Base-by-base conservation (phyloP, 2,888 invertebrate species). In the Tinea pellionella region DNA sequence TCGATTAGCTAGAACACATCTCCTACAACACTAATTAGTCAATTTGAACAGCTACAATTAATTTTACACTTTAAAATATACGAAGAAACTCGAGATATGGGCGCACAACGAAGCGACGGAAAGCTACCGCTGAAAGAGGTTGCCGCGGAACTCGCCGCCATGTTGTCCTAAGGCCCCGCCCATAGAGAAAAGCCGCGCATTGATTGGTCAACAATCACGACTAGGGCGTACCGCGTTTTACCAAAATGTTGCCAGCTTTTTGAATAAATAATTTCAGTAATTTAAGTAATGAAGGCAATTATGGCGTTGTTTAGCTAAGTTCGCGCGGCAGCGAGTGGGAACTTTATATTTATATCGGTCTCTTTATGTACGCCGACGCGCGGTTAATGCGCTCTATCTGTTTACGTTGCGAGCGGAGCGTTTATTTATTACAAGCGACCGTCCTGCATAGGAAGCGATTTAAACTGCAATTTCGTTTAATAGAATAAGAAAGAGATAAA, bases 251-350 rank as follows among this genome's bases (percentile, higher is more conserved):
- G 86, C 86, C 86, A 87, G 86, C 83, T 87, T 87, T 87, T 84
- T 87, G 87, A 87, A 87, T 87, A 87, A 87, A 87, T 87, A 87
- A 87, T 87, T 87, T 87, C 83, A 82, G 86, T 87, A 87, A 87
- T 87, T 87, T 87, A 87, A 87, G 87, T 87, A 87, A 87, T 87
- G 87, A 87, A 87, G 87, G 87, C 86, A 87, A 87, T 87, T 87
- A 87, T 86, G 87, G 87, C 85, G 86, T 86, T 87, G 87, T 87
- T 87, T 87, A 87, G 87, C 86, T 87, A 87, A 87, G 87, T 86
- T 87, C 80, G 86, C 82, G 85, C 81, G 81, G 81, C 80, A 76
- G 80, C 80, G 80, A 78, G 77, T 78, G 80, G 77, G 81, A 86
- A 87, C 86, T 87, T 86, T 87, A 87, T 87, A 86, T 86, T 87